Evolutionary conservation across 2,888 invertebrate species (phyloP).

Genomic region (Temnothorax ravouxi): DNA sequence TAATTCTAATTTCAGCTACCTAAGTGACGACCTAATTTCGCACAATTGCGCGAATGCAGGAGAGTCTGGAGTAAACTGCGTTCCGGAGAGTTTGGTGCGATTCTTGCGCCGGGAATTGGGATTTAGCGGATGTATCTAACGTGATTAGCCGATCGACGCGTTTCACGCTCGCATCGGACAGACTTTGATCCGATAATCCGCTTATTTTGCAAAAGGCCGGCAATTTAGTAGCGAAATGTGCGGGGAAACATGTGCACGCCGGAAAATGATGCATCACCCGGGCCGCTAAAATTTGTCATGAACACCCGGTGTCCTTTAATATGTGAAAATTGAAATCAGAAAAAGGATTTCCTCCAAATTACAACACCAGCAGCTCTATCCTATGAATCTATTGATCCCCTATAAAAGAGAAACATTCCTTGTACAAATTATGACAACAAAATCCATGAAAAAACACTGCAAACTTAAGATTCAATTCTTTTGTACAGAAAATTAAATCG

Average conservation of each 20-base stretch:
- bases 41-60: conserved; percentile 41
- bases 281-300: neutral
- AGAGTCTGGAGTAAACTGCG: conserved; percentile 24
- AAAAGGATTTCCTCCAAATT: neutral
- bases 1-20: conserved; percentile 49
- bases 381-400: neutral
- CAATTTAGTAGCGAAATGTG: conserved; percentile 41
- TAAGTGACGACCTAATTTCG: conserved; percentile 50
- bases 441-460: neutral
- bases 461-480: conserved; percentile 3
- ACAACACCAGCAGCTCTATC: neutral
- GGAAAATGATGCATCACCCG: conserved; percentile 5
- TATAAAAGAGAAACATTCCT: neutral
- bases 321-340: neutral
- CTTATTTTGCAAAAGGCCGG: conserved; percentile 49
- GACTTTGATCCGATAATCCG: conserved; percentile 48
- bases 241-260: neutral
- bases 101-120: conserved; percentile 50
- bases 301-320: neutral
- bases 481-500: neutral
- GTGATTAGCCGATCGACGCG: conserved; percentile 53
- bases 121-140: conserved; percentile 55
- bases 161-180: conserved; percentile 27
- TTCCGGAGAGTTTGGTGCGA: conserved; percentile 26
- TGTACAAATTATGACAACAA: neutral